Percentiles rank a stretch among this genome's conserved stretches.
These are phyloP conservation scores for Charanyca ferruginea DNA, from an alignment of 2,888 invertebrate species.

Conservation along the genomic window DNA sequence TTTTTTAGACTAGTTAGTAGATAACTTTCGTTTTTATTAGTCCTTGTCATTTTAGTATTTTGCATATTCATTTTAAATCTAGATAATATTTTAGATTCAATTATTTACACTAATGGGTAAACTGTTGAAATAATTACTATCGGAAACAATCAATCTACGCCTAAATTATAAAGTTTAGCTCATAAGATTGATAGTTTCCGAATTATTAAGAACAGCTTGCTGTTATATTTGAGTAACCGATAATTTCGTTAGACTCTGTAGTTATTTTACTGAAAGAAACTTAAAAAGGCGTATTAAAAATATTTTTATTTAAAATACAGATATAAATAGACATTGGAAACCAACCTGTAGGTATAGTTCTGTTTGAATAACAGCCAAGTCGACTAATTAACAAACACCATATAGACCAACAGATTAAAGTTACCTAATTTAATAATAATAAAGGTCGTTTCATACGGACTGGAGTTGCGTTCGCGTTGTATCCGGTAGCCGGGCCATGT, in stretches of 20 bases:
- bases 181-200: constrained; percentile 36
- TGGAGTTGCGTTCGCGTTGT: constrained; percentile 42
- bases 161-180: constrained; percentile 35
- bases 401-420: constrained; percentile 47
- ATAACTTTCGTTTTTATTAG: constrained; percentile 24
- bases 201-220: constrained; percentile 41
- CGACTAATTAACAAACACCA: constrained; percentile 32
- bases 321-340: background rate
- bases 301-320: constrained; percentile 5
- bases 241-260: constrained; percentile 2
- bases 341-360: background rate
- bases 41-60: constrained; percentile 18
- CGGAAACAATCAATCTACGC: constrained; percentile 36
- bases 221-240: constrained; percentile 19
- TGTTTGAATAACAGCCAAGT: constrained; percentile 8
- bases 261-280: constrained; percentile 7
- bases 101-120: constrained; percentile 45
- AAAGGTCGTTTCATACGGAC: constrained; percentile 42
- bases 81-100: constrained; percentile 46
- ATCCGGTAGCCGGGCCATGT: constrained; percentile 53
- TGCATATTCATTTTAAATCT: constrained; percentile 45
- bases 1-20: too few relatives aligned
- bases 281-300: constrained; percentile 1
- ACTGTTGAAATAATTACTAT: constrained; percentile 46
- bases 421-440: constrained; percentile 46